Evolutionary conservation across 2,888 invertebrate species (phyloP), one percentile per base, ranked within the genome.

Genomic region (Diploptera punctata): DNA sequence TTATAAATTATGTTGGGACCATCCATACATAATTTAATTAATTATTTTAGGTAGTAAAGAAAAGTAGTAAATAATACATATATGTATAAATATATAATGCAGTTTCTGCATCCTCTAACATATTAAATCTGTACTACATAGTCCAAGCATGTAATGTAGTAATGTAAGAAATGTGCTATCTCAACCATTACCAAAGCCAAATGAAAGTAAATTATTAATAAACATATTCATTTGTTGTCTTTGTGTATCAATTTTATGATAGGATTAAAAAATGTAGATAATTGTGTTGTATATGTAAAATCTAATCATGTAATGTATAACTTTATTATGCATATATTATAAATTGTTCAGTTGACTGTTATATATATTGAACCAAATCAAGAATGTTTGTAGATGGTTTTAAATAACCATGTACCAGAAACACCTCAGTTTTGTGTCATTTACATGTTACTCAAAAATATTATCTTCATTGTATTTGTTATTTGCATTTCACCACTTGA

Each of bases 1-100:
- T 57, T 57, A 57, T n/a, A 57, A 57, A 57, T 57, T 57, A 29
- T 57, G 29, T 57, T 57, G 57, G 57, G 57, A 52, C 57, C 57
- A 29, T 57, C 57, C 57, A n/a, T 10, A 4, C 29, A 29, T 57
- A 57, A 57, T 57, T 57, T 29, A 26, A 29, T 18, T 24, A n/a
- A 10, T 52, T n/a, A 18, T 5, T 33, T 29, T 57, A 29, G 47
- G n/a, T 47, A n/a, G 10, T 47, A 9, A 47, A 3, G 10, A 47
- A n/a, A n/a, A n/a, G n/a, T n/a, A n/a, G n/a, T n/a, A n/a, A n/a
- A n/a, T n/a, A n/a, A 9, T n/a, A 47, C 47, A 47, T 47, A 47
- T 47, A n/a, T 47, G 47, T 47, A 47, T 47, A 47, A 13, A 47
- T 7, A 47, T 26, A n/a, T 3, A 29, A n/a, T 57, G 57, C 31